Evolutionary conservation across 1,140 invertebrate genomes (phyloP), one percentile per base, ranked within the genome.

Genomic region (Ditylenchus dipsaci): DNA sequence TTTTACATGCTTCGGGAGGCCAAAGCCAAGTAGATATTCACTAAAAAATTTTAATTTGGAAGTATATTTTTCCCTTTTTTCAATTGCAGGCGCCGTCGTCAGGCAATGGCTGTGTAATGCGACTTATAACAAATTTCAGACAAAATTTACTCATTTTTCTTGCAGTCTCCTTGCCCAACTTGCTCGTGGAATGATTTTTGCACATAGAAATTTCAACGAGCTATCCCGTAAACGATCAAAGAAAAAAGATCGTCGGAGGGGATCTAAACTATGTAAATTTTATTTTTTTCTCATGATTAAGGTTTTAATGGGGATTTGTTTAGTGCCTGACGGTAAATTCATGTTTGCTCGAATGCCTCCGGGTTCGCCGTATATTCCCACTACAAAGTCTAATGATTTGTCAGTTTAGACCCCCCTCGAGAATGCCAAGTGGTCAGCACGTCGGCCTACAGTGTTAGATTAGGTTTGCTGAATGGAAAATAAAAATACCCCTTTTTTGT

Each of bases 261-360:
- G 59, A 30, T 30, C 59, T 30, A 61, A 33, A 61, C 8, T 61
- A n/a, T 61, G 38, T 61, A 33, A 3, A 3, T 56, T 56, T 56
- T 56, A 61, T 30, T 5, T 5, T 21, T 61, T 61, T 61, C 26
- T 26, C 19, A 7, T 5, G 3, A 3, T 21, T 9, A n/a, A 7
- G 64, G 17, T 47, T 9, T 15, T 66, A 45, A 30, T 33, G 27
- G n/a, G 29, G 62, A 47, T 30, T 19, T 23, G 74, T 81, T 47
- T 65, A 82, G 81, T 82, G 47, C 79, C 80, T n/a, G 76, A 82
- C 64, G 80, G 76, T 9, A 71, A 82, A 30, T 82, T 83, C 62
- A 76, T 82, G 78, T 82, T 82, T 63, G 80, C 80, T 45, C 72
- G 80, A 38, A 65, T 71, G 21, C 66, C 80, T 21, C 80, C 80